Base-by-base conservation (phyloP, 2,113 vertebrate species). In the Poicephalus gulielmi region DNA sequence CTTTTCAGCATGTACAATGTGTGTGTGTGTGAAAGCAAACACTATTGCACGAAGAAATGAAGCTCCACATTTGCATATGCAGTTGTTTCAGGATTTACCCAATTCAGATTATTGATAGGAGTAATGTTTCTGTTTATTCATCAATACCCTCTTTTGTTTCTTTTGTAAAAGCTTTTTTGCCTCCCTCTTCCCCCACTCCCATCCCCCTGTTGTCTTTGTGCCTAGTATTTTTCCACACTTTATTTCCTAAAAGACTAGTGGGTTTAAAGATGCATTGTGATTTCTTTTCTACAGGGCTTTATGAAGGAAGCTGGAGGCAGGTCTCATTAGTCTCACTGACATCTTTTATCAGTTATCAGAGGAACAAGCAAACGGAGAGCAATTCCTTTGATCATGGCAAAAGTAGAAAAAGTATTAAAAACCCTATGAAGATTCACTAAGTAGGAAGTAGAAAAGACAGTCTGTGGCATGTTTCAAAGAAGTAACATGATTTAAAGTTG, bases 311-410 rank as follows among this genome's bases (percentile, higher is more conserved):
- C 76, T 92, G 87, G 82, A 89, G 94, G 96, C 92, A 95, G 77
- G 97, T 97, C 98, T 98, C 97, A 95, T 98, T 98, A 98, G 97
- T 97, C 84, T 97, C 96, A 91, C 95, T 98, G 98, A 97, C 96
- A 97, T 97, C 97, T 98, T 98, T 97, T 98, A 98, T 98, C 98
- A 98, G 97, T 98, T 97, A 97, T 98, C 98, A 97, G 98, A 98
- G 97, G 98, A 98, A 98, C 98, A 98, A 98, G 98, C 97, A 97
- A 98, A 98, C 94, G 63, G 96, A 97, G 97, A 97, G 97, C 96
- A 94, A 92, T 97, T 97, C 97, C 97, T 98, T 98, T 98, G 98
- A 98, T 98, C 98, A 98, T 93, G 96, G 98, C 97, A 98, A 98
- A 97, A 98, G 97, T 96, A 98, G 97, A 97, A 97, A 96, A 96